Evolutionary conservation across 2,113 vertebrate species (phyloP), one percentile per base, ranked within the genome.

Genomic region (Macquaria australasica): DNA sequence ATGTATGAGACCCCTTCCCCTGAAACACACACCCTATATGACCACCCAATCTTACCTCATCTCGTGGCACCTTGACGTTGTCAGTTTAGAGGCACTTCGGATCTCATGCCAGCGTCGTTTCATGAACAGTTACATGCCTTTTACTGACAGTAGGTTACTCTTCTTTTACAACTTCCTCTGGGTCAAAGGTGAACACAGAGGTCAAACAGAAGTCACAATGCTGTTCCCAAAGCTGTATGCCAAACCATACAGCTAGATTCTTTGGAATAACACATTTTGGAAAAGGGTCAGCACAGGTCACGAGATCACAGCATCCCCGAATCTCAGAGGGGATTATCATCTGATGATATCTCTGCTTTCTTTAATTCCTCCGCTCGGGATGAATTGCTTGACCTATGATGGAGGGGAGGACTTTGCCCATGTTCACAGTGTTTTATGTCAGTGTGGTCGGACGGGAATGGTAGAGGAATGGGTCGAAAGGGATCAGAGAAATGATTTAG

Each of bases 91-190:
- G 73, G 41, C 23, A 62, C 28, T 79, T 63, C 3, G 12, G 3
- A 39, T 82, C 16, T 23, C 9, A 51, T 45, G 7, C 15, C 53
- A 69, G 37, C 8, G 9, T 81, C 1, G 18, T 80, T 79, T 73
- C 45, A 66, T 83, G 78, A 69, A 43, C 43, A 81, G 53, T 23
- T 83, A 73, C 1, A 73, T 73, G 62, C 71, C 56, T 83, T 68
- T 81, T 63, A 72, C 53, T 79, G 68, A 85, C 81, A 75, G 48
- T 39, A 77, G 51, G 67, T 81, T 25, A 55, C 31, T 81, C 56
- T 28, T 71, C n/a, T 41, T 92, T 90, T 81, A 83, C 76, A 73
- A 77, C 90, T 88, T 90, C 84, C 87, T 89, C 9, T 5, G 73
- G 82, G 89, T 91, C 89, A 84, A 71, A 90, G 87, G 50, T 91